phyloP scores from a whole-genome alignment of 2,113 vertebrate species.

The Procavia capensis region DNA sequence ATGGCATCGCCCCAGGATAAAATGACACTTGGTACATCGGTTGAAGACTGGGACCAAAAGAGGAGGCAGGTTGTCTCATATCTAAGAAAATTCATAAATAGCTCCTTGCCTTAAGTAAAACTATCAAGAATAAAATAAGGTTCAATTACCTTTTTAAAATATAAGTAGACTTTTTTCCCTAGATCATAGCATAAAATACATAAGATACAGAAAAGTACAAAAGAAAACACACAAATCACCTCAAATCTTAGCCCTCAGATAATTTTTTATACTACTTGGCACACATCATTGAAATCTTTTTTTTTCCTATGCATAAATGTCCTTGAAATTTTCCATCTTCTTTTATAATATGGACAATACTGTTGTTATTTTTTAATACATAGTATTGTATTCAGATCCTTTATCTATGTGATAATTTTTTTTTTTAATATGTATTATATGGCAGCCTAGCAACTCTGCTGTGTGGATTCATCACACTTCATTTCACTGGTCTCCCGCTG shows the following conservation, averaged over 20 bases:
- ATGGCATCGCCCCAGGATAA: not conserved
- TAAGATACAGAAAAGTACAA: not conserved
- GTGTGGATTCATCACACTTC: not conserved
- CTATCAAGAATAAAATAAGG: not conserved
- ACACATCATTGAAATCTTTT: constrained; percentile 24
- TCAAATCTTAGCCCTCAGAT: constrained; percentile 10
- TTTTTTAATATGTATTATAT: not conserved
- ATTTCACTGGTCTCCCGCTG: constrained; percentile 9
- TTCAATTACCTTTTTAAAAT: not conserved
- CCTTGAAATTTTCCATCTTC: constrained; percentile 5
- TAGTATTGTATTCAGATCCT: not conserved
- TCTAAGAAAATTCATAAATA: not conserved
- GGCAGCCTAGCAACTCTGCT: not conserved
- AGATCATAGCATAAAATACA: not conserved
- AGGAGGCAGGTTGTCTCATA: not conserved
- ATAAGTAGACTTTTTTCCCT: not conserved
- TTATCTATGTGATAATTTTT: not conserved
- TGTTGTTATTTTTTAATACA: not conserved
- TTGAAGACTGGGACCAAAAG: not conserved
- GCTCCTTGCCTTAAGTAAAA: not conserved
- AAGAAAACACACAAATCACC: constrained; percentile 4
- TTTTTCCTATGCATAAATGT: not conserved
- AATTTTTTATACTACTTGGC: not conserved
- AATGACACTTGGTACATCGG: not conserved
- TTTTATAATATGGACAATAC: not conserved